Evolutionary conservation across 2,888 invertebrate genomes (phyloP), one percentile per base, ranked within the genome.

Genomic region (Nomada ferruginata): DNA sequence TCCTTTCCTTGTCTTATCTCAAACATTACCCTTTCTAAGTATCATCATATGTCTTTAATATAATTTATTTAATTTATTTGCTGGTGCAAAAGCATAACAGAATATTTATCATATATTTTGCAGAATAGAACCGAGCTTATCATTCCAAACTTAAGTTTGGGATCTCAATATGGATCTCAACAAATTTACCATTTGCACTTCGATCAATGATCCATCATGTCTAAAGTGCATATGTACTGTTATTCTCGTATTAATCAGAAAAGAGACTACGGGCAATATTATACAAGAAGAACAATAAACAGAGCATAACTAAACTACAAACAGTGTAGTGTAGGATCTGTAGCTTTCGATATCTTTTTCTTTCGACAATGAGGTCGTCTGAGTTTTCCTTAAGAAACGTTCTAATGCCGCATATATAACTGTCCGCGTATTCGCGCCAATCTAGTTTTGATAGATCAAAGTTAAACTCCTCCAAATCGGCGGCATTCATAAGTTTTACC

Each of bases 91-190:
- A 47, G 3, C 47, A 11, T 23, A 42, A 66, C n/a, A 36, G 29
- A 71, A 68, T 23, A 18, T 50, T 10, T 65, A 80, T 73, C 13
- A 13, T 57, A 70, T 76, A 66, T 79, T 75, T 90, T 92, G 57
- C 66, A 94, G 94, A 91, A 92, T 65, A 68, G 76, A 73, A 93
- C 92, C 2, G 86, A 88, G 42, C 90, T 86, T 7, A 52, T 72
- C 2, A 78, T 91, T 53, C 57, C 64, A 18, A 60, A 85, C 2
- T 65, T 89, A 18, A 79, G 83, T 3, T 52, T 87, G 2, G 81
- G 70, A 44, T 72, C 80, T 9, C 72, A 76, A 29, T 89, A 87
- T 72, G 55, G 82, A 23, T 23, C 23, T 23, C 23, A 23, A 23
- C 23, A 23, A 23, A 23, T 23, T 23, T 23, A 23, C 29, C 29